These are phyloP conservation scores for Bombus breviceps DNA, from an alignment of 1,140 invertebrate species.

Conservation along the genomic window DNA sequence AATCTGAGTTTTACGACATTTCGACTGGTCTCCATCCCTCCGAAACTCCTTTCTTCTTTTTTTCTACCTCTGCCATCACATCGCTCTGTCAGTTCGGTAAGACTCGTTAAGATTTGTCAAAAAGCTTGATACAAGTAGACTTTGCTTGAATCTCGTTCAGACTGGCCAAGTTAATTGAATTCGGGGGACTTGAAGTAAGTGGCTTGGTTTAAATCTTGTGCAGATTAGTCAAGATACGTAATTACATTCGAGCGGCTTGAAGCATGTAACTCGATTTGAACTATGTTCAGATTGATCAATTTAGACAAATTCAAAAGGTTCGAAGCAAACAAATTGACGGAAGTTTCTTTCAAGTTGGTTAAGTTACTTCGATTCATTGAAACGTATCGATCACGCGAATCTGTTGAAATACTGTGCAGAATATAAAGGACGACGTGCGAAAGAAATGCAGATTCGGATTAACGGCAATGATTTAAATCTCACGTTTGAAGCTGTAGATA, in stretches of 20 bases:
- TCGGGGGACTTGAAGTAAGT: too few relatives aligned
- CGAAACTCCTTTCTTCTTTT: too few relatives aligned
- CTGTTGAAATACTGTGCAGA: not conserved
- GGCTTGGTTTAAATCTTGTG: too few relatives aligned
- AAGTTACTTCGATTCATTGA: not conserved
- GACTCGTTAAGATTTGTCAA: not conserved
- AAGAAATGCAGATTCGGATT: too few relatives aligned
- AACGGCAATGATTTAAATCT: too few relatives aligned
- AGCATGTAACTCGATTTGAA: too few relatives aligned
- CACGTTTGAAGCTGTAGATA: too few relatives aligned
- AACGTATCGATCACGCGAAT: too few relatives aligned
- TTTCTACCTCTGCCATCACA: not conserved
- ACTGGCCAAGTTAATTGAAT: too few relatives aligned
- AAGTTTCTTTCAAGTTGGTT: not conserved
- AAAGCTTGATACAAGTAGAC: not conserved
- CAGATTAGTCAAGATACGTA: too few relatives aligned
- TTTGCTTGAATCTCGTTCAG: not conserved
- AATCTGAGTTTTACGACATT: constrained; percentile 62
- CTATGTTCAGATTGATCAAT: too few relatives aligned
- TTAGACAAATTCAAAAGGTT: not conserved
- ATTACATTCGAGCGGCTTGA: too few relatives aligned
- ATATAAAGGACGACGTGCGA: not conserved
- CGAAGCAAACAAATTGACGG: not conserved
- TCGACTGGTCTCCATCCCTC: constrained; percentile 1
- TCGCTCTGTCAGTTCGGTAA: not conserved